Conservation (phyloP, 2,113 vertebrate species). For the Callopanchax toddi region DNA sequence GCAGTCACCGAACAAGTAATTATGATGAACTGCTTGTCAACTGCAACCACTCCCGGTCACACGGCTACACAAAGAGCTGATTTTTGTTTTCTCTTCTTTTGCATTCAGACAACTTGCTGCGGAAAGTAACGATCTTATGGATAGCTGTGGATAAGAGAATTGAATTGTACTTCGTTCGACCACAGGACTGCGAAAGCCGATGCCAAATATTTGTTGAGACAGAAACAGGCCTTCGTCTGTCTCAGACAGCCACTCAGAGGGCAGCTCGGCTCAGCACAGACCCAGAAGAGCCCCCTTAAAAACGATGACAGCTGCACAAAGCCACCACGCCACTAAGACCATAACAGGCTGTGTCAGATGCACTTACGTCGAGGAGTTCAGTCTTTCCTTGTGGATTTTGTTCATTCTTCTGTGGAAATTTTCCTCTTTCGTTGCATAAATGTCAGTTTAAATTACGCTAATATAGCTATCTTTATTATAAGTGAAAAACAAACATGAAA, state of each 20-base stretch:
- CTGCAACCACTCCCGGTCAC: conserved; percentile 29
- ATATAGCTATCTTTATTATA: conserved; percentile 50
- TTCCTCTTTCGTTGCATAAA: conserved; percentile 43
- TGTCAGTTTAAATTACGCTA: conserved; percentile 69
- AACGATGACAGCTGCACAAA: conserved; percentile 59
- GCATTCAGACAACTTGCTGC: conserved; percentile 38
- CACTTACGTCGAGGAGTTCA: conserved; percentile 38
- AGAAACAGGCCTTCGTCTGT: conserved; percentile 54
- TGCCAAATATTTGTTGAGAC: conserved; percentile 65
- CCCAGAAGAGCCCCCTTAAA: conserved; percentile 33
- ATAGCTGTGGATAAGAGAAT: conserved; percentile 59
- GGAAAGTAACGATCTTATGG: conserved; percentile 50
- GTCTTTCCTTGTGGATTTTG: conserved; percentile 28
- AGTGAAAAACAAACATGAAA: conserved; percentile 16
- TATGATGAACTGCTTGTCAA: conserved; percentile 45
- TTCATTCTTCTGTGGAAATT: neutral
- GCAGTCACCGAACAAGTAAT: conserved; percentile 41
- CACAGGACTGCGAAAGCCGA: conserved; percentile 50
- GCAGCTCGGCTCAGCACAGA: conserved; percentile 36
- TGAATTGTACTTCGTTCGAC: conserved; percentile 58
- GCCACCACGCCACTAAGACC: conserved; percentile 50
- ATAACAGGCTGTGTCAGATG: conserved; percentile 45
- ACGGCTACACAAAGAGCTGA: conserved; percentile 14
- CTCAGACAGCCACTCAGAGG: conserved; percentile 50
- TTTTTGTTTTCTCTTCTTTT: neutral